A percentile compares a stretch with the other conserved stretches of the same genome.
Conservation (phyloP, 2,888 invertebrate species). For the Euzophera pinguis region DNA sequence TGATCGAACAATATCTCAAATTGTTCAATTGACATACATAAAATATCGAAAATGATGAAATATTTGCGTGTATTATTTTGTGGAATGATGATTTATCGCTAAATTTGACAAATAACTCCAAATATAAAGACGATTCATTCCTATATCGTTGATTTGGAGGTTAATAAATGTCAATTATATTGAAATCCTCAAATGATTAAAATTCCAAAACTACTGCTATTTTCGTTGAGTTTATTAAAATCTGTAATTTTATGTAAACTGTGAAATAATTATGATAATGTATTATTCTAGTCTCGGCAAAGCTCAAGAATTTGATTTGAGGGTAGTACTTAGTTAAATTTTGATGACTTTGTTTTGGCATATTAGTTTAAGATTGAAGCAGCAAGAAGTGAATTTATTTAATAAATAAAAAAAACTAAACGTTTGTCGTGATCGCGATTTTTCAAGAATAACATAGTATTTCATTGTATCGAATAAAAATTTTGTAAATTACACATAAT, state of each 20-base stretch:
- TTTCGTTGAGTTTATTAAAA: not conserved
- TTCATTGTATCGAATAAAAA: no score
- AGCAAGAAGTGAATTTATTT: no score
- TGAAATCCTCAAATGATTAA: not conserved
- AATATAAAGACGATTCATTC: not conserved
- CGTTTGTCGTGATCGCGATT: no score
- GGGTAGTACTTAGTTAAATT: slow-evolving; percentile 25
- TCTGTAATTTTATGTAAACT: slow-evolving; percentile 18
- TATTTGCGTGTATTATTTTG: not conserved
- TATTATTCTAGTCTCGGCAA: slow-evolving; percentile 71
- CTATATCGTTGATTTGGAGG: no score
- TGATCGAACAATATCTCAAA: slow-evolving; percentile 21
- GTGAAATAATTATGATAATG: slow-evolving; percentile 37
- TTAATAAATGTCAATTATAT: no score
- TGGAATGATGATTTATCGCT: not conserved
- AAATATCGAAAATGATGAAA: not conserved
- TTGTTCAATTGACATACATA: not conserved
- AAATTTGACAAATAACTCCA: not conserved
- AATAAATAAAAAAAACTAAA: no score
- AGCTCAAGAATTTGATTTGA: slow-evolving; percentile 54
- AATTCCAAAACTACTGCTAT: not conserved
- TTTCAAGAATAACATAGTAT: no score
- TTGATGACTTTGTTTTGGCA: not conserved
- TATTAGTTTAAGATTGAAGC: no score
- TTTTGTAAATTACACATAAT: no score